Conservation (phyloP, 1,140 invertebrate species). For the Pogonus chalceus region DNA sequence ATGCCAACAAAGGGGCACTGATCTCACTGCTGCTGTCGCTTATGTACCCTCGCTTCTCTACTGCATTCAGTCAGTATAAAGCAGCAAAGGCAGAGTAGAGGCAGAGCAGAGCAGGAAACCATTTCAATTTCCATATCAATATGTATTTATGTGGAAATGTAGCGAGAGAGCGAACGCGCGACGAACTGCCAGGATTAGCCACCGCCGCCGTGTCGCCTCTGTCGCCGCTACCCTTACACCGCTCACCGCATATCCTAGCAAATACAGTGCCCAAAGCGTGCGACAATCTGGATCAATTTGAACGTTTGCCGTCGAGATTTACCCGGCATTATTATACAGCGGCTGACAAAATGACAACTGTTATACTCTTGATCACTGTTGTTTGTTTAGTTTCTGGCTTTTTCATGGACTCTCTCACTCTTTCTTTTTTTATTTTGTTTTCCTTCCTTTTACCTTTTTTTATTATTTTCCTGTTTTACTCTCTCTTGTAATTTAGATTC, state of each 20-base stretch:
- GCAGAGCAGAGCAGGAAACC: background rate
- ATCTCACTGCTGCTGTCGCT: background rate
- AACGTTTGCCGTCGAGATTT: conserved; percentile 4
- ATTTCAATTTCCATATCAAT: conserved; percentile 6
- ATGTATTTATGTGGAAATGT: conserved; percentile 5
- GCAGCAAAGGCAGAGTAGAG: too few relatives aligned
- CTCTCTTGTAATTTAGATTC: too few relatives aligned
- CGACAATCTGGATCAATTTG: background rate
- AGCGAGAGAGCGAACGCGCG: background rate
- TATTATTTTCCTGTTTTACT: too few relatives aligned
- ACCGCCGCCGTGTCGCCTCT: too few relatives aligned
- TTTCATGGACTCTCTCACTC: too few relatives aligned
- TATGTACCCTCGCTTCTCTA: background rate
- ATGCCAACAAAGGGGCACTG: conserved; percentile 2
- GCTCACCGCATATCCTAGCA: background rate
- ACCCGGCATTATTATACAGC: background rate
- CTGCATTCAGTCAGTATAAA: too few relatives aligned
- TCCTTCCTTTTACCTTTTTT: too few relatives aligned
- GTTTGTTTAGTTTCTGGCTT: background rate
- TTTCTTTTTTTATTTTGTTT: too few relatives aligned
- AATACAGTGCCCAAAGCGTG: background rate
- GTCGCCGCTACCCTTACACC: too few relatives aligned
- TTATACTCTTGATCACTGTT: background rate
- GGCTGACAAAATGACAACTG: conserved; percentile 5
- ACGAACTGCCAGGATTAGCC: background rate